These are phyloP conservation scores for Allobates femoralis DNA, from an alignment of 2,797 vertebrate genomes.

Conservation along the genomic window DNA sequence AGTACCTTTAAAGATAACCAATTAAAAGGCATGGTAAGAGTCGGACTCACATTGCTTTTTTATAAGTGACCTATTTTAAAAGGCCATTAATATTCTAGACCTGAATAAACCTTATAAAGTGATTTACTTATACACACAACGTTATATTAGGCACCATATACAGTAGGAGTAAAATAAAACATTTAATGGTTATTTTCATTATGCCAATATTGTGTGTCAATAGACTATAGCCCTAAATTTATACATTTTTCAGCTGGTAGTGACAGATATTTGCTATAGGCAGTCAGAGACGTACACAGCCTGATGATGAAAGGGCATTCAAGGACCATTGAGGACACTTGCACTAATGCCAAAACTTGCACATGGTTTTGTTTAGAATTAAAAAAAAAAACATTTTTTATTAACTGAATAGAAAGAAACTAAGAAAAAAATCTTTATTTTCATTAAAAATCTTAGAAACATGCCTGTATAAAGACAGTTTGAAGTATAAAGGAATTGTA, in stretches of 20 bases:
- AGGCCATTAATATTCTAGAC: too few relatives aligned
- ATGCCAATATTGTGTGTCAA: not conserved
- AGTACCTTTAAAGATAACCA: too few relatives aligned
- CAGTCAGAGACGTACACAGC: not conserved
- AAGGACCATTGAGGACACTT: conserved; percentile 38
- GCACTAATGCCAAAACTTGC: not conserved
- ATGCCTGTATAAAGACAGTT: not conserved
- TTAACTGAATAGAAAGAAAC: not conserved
- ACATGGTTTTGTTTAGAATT: not conserved
- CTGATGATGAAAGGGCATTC: not conserved
- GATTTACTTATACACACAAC: too few relatives aligned
- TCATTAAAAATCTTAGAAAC: not conserved
- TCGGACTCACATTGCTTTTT: too few relatives aligned
- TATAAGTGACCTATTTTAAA: too few relatives aligned
- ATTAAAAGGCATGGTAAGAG: too few relatives aligned
- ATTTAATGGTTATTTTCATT: too few relatives aligned
- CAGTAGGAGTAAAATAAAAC: too few relatives aligned
- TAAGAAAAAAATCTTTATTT: not conserved
- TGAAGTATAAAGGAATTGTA: not conserved
- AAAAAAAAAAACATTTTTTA: not conserved
- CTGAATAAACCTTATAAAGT: too few relatives aligned
- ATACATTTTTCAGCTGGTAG: conserved; percentile 23
- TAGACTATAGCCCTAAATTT: not conserved
- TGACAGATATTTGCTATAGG: conserved; percentile 46
- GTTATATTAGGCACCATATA: too few relatives aligned